Evolutionary conservation across 2,888 invertebrate species (phyloP).

Genomic region (Drosophila fungiperda): DNA sequence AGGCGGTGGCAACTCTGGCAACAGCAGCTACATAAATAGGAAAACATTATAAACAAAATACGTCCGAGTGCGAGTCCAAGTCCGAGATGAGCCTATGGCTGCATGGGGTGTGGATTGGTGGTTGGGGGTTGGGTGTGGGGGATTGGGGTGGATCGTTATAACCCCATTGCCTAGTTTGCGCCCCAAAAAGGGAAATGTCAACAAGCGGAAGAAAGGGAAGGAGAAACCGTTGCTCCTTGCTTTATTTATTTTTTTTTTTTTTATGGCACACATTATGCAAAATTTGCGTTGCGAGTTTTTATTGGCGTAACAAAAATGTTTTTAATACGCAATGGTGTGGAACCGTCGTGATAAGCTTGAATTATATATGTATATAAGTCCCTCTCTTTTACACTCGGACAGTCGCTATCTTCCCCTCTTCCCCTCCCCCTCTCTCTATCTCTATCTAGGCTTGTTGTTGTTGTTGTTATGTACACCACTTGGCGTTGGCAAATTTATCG

Average conservation of each 20-base stretch:
- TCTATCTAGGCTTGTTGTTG: slow-evolving; percentile 7
- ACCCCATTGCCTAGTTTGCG: slow-evolving; percentile 75
- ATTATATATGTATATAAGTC: slow-evolving; percentile 45
- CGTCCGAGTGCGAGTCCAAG: slow-evolving; percentile 45
- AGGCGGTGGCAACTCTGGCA: slow-evolving; percentile 35
- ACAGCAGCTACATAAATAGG: slow-evolving; percentile 62
- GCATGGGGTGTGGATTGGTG: not conserved
- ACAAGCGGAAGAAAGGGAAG: slow-evolving; percentile 40
- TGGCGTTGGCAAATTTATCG: slow-evolving; percentile 66
- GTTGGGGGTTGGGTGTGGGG: no score
- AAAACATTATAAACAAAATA: slow-evolving; percentile 70
- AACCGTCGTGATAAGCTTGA: slow-evolving; percentile 76
- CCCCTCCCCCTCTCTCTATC: not conserved
- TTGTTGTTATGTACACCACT: slow-evolving; percentile 51
- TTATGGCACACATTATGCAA: slow-evolving; percentile 74
- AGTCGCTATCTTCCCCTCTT: not conserved
- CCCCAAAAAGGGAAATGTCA: slow-evolving; percentile 60
- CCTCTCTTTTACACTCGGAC: not conserved
- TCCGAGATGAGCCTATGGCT: slow-evolving; percentile 23
- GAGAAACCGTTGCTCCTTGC: slow-evolving; percentile 28
- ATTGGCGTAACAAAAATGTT: slow-evolving; percentile 79
- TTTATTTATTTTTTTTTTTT: slow-evolving; percentile 49
- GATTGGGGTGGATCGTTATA: slow-evolving; percentile 27
- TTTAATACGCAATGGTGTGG: slow-evolving; percentile 81
- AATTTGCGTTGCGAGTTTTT: slow-evolving; percentile 68